Percentiles rank a stretch among this genome's conserved stretches.
Evolutionary conservation across 2,797 vertebrate genomes (phyloP).

Genomic region (Onychomys arenicola): DNA sequence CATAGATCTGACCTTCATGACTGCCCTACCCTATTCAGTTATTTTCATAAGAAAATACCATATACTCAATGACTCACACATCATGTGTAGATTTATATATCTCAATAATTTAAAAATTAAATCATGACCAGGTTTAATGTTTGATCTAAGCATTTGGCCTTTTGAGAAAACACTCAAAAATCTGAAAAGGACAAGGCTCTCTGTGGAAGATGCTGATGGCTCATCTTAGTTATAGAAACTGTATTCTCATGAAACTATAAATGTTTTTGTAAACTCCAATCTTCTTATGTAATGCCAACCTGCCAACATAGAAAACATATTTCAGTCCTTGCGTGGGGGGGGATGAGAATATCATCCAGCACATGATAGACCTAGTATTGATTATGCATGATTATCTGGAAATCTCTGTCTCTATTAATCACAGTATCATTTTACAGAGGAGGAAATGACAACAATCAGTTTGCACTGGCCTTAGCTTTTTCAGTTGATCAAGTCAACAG

Average conservation of each 20-base stretch:
- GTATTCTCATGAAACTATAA: neutral
- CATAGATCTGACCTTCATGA: neutral
- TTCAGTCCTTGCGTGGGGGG: neutral
- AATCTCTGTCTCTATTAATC: neutral
- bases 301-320: neutral
- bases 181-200: neutral
- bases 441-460: neutral
- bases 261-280: neutral
- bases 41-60: neutral
- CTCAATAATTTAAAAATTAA: neutral
- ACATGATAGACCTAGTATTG: neutral
- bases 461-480: neutral
- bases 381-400: neutral
- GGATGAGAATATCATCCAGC: neutral
- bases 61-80: neutral
- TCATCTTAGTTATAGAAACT: neutral
- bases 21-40: neutral
- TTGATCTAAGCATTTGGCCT: neutral
- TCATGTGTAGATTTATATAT: neutral
- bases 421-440: neutral
- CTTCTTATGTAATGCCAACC: neutral
- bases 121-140: neutral
- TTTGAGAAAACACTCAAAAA: neutral
- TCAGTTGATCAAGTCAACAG: neutral
- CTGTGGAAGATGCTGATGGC: fast-evolving